These are phyloP conservation scores for Catharus minimus DNA, from an alignment of 2,113 vertebrate species.

Conservation along the genomic window DNA sequence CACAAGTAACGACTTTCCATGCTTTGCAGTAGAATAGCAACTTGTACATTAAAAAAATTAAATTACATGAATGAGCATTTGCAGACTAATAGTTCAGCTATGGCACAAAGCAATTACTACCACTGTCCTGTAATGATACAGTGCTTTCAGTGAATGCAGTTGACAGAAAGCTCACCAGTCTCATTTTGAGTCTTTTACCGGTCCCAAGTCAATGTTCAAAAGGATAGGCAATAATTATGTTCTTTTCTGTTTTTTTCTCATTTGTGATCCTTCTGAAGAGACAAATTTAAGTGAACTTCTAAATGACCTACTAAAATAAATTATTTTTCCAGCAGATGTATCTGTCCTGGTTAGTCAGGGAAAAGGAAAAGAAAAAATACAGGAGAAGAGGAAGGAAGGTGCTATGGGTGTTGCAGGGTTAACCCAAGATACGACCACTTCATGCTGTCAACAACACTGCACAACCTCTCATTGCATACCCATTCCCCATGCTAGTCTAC, in stretches of 20 bases:
- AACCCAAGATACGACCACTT: neutral
- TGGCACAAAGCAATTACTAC: slow-evolving; percentile 24
- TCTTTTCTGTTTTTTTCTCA: neutral
- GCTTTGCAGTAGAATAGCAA: neutral
- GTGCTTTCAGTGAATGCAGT: neutral
- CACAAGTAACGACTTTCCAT: neutral
- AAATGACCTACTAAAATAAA: slow-evolving; percentile 2
- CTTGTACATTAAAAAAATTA: slow-evolving; percentile 28
- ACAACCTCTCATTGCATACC: neutral
- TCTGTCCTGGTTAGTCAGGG: neutral
- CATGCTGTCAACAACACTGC: neutral
- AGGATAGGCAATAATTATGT: neutral
- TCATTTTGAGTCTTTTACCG: neutral
- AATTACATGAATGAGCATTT: slow-evolving; percentile 24
- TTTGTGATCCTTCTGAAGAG: slow-evolving; percentile 27
- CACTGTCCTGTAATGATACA: slow-evolving; percentile 22
- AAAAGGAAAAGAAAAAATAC: neutral
- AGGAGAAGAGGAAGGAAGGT: neutral
- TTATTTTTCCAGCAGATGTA: neutral
- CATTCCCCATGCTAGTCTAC: accelerated
- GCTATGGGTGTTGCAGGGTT: neutral
- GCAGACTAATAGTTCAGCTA: slow-evolving; percentile 19
- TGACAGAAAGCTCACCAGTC: slow-evolving; percentile 34
- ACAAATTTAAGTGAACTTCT: slow-evolving; percentile 1
- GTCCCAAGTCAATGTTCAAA: slow-evolving; percentile 26